Conservation (phyloP, 2,797 vertebrate genomes). For the Xyrichtys novacula region DNA sequence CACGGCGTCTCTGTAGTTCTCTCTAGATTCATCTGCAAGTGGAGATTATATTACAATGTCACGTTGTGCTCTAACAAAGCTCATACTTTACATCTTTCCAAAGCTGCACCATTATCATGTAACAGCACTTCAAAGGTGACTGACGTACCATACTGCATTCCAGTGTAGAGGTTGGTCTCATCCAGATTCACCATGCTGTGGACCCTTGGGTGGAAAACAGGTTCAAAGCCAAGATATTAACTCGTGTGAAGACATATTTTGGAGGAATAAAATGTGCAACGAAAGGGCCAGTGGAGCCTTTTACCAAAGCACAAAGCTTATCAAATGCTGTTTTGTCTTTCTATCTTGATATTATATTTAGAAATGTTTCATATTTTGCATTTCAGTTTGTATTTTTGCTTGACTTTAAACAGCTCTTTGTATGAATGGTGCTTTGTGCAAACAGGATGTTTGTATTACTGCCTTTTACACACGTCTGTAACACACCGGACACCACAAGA, state of each 20-base stretch:
- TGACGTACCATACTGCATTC: conserved; percentile 89
- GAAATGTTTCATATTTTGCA: too few relatives aligned
- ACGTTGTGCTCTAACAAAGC: neutral
- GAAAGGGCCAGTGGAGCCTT: too few relatives aligned
- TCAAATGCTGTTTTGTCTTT: too few relatives aligned
- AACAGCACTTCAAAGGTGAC: conserved; percentile 1
- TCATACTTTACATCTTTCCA: neutral
- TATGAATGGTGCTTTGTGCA: too few relatives aligned
- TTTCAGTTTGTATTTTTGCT: too few relatives aligned
- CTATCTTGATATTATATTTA: too few relatives aligned
- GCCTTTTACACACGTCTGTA: too few relatives aligned
- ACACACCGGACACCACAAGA: too few relatives aligned
- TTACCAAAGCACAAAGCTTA: too few relatives aligned
- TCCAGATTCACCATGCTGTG: conserved; percentile 93
- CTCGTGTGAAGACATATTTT: neutral
- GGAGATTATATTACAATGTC: conserved; percentile 33
- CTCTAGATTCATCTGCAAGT: conserved; percentile 88
- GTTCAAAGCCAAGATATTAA: neutral
- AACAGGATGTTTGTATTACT: too few relatives aligned
- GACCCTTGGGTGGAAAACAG: conserved; percentile 82
- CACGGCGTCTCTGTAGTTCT: conserved; percentile 94
- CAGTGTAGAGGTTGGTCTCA: conserved; percentile 93
- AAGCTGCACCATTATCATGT: neutral
- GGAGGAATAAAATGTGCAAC: neutral
- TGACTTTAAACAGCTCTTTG: too few relatives aligned